Evolutionary conservation across 2,797 vertebrate genomes (phyloP), one percentile per base, ranked within the genome.

Genomic region (Chromobotia macracanthus): DNA sequence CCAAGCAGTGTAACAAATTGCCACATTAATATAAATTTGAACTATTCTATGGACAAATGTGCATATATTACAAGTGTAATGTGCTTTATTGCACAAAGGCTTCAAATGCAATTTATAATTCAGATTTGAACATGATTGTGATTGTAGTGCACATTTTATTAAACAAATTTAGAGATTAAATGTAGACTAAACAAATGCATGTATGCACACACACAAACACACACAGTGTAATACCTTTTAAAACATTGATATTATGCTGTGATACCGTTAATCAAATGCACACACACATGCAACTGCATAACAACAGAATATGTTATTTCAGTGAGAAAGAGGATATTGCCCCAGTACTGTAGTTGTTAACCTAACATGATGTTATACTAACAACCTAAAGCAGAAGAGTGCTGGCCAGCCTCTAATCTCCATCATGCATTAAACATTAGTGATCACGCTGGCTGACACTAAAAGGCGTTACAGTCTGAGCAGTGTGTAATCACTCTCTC

Each of bases 371-470:
- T 77, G 75, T 70, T 77, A 9, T 48, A 61, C 75, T 70, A 77
- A 70, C 65, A 77, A 50, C 15, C 44, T 28, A 70, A 61, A 77
- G 75, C 44, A 35, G 44, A 77, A 66, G 50, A 56, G 64, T 46
- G 2, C 51, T 58, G 74, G 74, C 23, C 58, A 66, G 50, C 21
- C 31, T 55, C 38, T 56, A 74, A 67, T 74, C 63, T 60, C 50
- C 67, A 58, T 81, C 67, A 81, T 81, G 44, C 73, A 81, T 81
- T 76, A 81, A 64, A 75, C 74, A 81, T 76, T 18, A 61, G 25
- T 72, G 23, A 63, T 3, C 31, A 5, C 3, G 50, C 68, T 70
- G 48, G 68, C 74, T 67, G 28, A 61, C 64, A 80, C 50, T 75
- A 80, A 75, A 80, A 73, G 28, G 50, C 72, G 68, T 75, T 75